A percentile compares a stretch with the other conserved stretches of the same genome.
phyloP scores from a whole-genome alignment of 2,113 vertebrate genomes.

The Pluvialis apricaria region DNA sequence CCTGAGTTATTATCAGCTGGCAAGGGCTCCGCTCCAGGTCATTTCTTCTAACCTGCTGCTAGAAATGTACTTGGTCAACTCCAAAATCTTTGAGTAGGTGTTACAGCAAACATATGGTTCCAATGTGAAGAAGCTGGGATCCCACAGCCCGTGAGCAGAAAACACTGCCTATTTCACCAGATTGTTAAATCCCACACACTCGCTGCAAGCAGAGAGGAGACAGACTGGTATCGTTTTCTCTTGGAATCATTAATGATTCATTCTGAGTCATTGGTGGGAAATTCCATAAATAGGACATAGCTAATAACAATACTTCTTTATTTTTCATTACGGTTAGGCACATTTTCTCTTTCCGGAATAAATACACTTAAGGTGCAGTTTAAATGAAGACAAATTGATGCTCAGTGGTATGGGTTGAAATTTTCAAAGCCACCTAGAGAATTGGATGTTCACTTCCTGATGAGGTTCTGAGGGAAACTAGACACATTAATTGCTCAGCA shows the following conservation, averaged over 20 bases:
- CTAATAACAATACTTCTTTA: constrained; percentile 36
- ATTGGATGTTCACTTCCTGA: neutral
- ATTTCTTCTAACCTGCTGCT: neutral
- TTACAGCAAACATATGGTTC: constrained; percentile 3
- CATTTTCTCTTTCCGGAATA: constrained; percentile 15
- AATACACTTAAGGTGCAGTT: neutral
- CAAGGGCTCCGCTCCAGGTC: neutral
- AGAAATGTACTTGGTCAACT: neutral
- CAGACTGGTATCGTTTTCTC: constrained; percentile 2
- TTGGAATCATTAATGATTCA: constrained; percentile 60
- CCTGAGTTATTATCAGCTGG: neutral
- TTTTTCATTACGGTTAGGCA: neutral
- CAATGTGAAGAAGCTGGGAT: neutral
- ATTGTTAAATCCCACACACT: constrained; percentile 25
- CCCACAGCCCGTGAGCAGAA: neutral
- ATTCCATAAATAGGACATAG: constrained; percentile 49
- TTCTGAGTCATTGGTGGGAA: constrained; percentile 53
- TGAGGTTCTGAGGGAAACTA: neutral
- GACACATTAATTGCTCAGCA: neutral
- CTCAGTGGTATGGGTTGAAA: neutral
- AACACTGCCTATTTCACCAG: neutral
- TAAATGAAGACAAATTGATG: neutral
- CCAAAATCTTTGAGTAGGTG: neutral
- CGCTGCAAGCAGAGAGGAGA: constrained; percentile 20
- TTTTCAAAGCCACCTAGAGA: neutral